Percentiles rank a stretch among this genome's conserved stretches.
Evolutionary conservation across 2,113 vertebrate genomes (phyloP).

Genomic region (Pyrgilauda ruficollis): DNA sequence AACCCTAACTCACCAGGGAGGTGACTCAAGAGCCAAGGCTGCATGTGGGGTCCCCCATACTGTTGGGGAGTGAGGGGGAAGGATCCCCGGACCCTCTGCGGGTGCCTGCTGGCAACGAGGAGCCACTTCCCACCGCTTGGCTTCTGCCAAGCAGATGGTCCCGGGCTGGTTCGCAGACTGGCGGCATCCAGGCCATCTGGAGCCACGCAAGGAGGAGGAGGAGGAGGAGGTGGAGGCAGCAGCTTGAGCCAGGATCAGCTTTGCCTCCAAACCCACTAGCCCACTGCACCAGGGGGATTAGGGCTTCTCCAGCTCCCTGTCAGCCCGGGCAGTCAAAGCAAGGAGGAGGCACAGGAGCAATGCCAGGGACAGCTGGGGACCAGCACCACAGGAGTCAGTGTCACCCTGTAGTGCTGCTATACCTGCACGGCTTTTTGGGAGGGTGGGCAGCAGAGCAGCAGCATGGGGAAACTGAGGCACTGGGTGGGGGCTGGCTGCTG

Average conservation of each 20-base stretch:
- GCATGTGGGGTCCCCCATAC: neutral
- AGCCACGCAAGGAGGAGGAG: neutral
- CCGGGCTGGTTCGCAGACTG: slow-evolving; percentile 22
- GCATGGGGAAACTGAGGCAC: neutral
- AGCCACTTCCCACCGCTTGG: neutral
- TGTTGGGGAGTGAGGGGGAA: neutral
- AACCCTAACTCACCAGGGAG: neutral
- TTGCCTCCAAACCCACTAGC: slow-evolving; percentile 52
- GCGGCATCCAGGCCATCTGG: slow-evolving; percentile 64
- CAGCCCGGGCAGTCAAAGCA: neutral
- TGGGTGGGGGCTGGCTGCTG: neutral
- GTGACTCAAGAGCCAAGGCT: neutral
- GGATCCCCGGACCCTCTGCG: rapidly evolving
- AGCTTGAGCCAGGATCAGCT: slow-evolving; percentile 45
- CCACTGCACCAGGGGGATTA: slow-evolving; percentile 28
- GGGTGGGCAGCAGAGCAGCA: neutral
- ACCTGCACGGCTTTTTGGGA: neutral
- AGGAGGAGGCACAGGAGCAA: neutral
- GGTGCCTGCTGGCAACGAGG: neutral
- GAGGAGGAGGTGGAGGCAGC: neutral
- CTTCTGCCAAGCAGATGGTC: slow-evolving; percentile 57
- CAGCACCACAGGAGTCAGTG: rapidly evolving
- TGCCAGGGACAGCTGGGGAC: neutral
- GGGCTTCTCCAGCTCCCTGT: neutral
- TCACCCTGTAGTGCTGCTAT: neutral